These are phyloP conservation scores for Odontocolon sp. DNA, from an alignment of 2,888 invertebrate genomes.

Conservation along the genomic window DNA sequence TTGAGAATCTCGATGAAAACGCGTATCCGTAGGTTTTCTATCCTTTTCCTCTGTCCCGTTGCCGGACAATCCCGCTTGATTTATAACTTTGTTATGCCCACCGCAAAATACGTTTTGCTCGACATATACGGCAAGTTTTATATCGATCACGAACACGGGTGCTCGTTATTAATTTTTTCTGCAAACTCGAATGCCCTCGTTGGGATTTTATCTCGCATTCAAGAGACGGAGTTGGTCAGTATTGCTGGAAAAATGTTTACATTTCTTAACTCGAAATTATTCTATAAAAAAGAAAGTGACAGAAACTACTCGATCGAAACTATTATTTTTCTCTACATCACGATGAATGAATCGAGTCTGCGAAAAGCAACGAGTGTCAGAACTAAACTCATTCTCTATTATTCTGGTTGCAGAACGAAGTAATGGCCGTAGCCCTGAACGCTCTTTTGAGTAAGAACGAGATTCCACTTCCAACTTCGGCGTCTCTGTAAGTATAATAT, in stretches of 20 bases:
- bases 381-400: slow-evolving; percentile 27
- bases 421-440: slow-evolving; percentile 74
- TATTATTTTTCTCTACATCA: not conserved
- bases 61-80: slow-evolving; percentile 55
- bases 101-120: slow-evolving; percentile 9
- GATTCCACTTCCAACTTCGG: slow-evolving; percentile 68
- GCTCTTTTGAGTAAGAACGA: slow-evolving; percentile 72
- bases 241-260: too few species aligned
- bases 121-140: too few species aligned
- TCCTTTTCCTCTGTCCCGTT: slow-evolving; percentile 28
- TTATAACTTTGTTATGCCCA: slow-evolving; percentile 53
- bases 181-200: too few species aligned
- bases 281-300: too few species aligned
- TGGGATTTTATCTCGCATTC: too few species aligned
- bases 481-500: slow-evolving; percentile 74
- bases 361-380: not conserved
- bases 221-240: too few species aligned
- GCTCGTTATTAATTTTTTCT: too few species aligned
- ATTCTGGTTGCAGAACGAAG: slow-evolving; percentile 76
- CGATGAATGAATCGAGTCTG: too few species aligned
- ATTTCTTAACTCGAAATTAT: too few species aligned
- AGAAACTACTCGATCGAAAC: too few species aligned
- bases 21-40: not conserved
- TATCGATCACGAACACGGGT: too few species aligned
- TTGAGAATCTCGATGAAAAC: not conserved